These are phyloP conservation scores for Hirtodrosophila trivittata DNA, from an alignment of 2,888 invertebrate species.

Conservation along the genomic window DNA sequence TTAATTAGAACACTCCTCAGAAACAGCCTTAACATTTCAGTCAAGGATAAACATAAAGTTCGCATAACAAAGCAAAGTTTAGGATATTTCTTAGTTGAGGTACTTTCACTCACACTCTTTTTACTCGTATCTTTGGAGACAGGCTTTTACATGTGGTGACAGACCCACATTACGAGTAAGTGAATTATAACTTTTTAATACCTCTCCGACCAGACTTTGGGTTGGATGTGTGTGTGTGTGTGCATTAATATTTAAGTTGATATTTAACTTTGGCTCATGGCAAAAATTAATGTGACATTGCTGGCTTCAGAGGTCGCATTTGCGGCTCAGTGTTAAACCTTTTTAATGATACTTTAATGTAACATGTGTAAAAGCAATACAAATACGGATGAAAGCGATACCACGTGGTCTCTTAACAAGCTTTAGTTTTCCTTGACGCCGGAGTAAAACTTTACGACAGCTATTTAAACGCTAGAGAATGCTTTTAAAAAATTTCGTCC, in stretches of 20 bases:
- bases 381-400: not conserved
- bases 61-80: no score
- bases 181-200: slow-evolving; percentile 53
- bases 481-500: no score
- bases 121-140: no score
- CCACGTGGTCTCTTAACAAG: slow-evolving; percentile 8
- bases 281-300: slow-evolving; percentile 9
- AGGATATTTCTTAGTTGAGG: no score
- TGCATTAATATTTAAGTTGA: slow-evolving; percentile 44
- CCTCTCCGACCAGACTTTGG: slow-evolving; percentile 1
- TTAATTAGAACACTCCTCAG: no score
- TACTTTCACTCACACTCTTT: no score
- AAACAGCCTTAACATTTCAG: no score
- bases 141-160: no score
- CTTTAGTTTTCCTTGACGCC: slow-evolving; percentile 6
- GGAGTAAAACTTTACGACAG: slow-evolving; percentile 6
- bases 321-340: slow-evolving; percentile 14
- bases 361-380: slow-evolving; percentile 9
- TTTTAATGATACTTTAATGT: slow-evolving; percentile 34
- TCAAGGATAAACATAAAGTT: no score
- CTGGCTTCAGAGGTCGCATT: slow-evolving; percentile 5
- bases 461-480: not conserved
- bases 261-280: slow-evolving; percentile 24
- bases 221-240: slow-evolving; percentile 10
- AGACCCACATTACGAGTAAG: slow-evolving; percentile 29